Evolutionary conservation across 1,140 invertebrate genomes (phyloP), one percentile per base, ranked within the genome.

Genomic region (Triops longicaudatus): DNA sequence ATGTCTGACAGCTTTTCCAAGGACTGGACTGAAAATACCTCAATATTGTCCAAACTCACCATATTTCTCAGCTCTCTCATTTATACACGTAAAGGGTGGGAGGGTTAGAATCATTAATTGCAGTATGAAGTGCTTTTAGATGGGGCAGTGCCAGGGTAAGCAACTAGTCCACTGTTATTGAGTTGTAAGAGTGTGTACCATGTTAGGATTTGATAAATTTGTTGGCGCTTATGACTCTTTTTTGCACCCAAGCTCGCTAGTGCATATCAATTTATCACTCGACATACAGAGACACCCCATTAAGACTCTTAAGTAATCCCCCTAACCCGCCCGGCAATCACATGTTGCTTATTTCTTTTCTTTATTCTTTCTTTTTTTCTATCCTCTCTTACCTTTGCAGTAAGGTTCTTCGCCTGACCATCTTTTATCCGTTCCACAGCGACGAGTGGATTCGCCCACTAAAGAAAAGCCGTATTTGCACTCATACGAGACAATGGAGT

Each of bases 401-500:
- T 87, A 85, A 0, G 96, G 94, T 80, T 92, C 88, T 14, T 88
- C 87, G 41, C 94, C 96, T 17, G 92, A 91, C 97, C 97, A 99
- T 83, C 92, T 91, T 82, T 92, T 92, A 84, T 98, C 94, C 2
- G 95, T 82, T 27, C 85, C 81, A 84, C 97, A 99, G 72, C 92
- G 88, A 82, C 96, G 87, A 7, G 94, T 96, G 4, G 88, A 87
- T 78, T 93, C 91, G 0, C 96, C 96, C 1, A 94, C 88, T n/a
- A 98, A 87, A 37, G 91, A 90, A 84, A 92, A 98, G 0, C 95
- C 95, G 82, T 94, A 93, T 80, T 93, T 92, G 85, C 96, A 98
- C 81, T 96, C 94, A 84, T 97, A 98, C 63, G 91, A 91, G 5
- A 97, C 93, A 75, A 95, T 90, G 0, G 95, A 94, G 83, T 97